Conservation (phyloP, 2,113 vertebrate genomes). For the Onychostruthus taczanowskii region DNA sequence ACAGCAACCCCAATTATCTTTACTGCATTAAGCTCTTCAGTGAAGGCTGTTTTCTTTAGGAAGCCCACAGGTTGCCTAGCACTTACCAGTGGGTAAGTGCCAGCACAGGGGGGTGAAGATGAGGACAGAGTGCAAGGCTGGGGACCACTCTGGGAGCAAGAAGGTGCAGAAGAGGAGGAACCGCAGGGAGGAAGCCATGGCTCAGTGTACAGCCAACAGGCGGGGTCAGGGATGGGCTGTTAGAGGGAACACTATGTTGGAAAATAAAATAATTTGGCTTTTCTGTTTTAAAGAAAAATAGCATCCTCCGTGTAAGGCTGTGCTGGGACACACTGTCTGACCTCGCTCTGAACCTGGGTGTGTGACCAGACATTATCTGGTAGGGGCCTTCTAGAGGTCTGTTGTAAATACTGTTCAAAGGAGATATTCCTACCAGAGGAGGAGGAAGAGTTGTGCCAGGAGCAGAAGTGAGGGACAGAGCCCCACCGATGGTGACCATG, state of each 20-base stretch:
- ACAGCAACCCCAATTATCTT: background rate
- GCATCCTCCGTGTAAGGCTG: background rate
- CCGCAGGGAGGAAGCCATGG: background rate
- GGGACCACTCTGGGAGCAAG: background rate
- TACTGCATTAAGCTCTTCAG: background rate
- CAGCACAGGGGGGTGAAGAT: background rate
- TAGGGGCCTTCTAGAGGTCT: background rate
- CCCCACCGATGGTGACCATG: rapidly evolving
- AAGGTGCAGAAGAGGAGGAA: background rate
- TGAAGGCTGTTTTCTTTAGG: background rate
- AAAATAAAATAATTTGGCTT: background rate
- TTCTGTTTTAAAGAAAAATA: conserved; percentile 2
- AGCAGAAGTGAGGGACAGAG: background rate
- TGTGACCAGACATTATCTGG: background rate
- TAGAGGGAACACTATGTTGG: background rate
- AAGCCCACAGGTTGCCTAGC: background rate
- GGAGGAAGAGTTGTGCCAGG: background rate
- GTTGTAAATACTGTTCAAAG: background rate
- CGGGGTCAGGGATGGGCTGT: background rate
- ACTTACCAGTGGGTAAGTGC: background rate
- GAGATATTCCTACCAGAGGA: background rate
- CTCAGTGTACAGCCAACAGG: background rate
- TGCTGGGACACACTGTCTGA: background rate
- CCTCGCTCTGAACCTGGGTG: conserved; percentile 16
- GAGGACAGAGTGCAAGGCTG: background rate